Conservation (phyloP, 2,113 vertebrate species). For the Hippoglossus stenolepis region DNA sequence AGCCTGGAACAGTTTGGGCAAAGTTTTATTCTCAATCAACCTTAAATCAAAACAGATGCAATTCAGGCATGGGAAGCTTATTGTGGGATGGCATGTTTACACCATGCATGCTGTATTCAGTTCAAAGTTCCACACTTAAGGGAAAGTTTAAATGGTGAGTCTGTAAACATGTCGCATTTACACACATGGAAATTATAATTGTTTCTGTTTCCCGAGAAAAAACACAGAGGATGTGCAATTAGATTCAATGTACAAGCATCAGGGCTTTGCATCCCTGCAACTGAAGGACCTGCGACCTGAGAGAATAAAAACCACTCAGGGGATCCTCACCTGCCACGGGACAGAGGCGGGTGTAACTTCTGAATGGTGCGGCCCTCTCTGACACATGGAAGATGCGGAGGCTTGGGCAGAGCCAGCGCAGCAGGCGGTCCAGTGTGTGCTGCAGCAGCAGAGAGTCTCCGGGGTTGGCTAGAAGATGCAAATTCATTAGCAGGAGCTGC, state of each 20-base stretch:
- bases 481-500: conserved; percentile 79
- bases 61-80: background rate
- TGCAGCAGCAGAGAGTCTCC: conserved; percentile 88
- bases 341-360: conserved; percentile 55
- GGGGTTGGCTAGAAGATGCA: conserved; percentile 88
- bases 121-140: background rate
- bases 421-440: conserved; percentile 87
- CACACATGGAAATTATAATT: conserved; percentile 17
- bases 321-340: conserved; percentile 65
- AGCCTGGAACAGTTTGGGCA: conserved; percentile 63
- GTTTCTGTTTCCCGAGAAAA: background rate
- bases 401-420: conserved; percentile 86
- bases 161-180: conserved; percentile 4
- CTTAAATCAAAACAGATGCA: conserved; percentile 27
- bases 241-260: background rate
- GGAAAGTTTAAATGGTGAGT: background rate
- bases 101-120: background rate
- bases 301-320: too few relatives aligned
- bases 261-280: background rate
- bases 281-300: background rate
- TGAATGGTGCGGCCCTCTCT: conserved; percentile 81
- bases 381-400: conserved; percentile 90
- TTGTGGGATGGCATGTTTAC: conserved; percentile 17
- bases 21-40: conserved; percentile 9
- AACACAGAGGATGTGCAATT: background rate